Evolutionary conservation across 2,113 vertebrate species (phyloP), one percentile per base, ranked within the genome.

Genomic region (Daboia siamensis): DNA sequence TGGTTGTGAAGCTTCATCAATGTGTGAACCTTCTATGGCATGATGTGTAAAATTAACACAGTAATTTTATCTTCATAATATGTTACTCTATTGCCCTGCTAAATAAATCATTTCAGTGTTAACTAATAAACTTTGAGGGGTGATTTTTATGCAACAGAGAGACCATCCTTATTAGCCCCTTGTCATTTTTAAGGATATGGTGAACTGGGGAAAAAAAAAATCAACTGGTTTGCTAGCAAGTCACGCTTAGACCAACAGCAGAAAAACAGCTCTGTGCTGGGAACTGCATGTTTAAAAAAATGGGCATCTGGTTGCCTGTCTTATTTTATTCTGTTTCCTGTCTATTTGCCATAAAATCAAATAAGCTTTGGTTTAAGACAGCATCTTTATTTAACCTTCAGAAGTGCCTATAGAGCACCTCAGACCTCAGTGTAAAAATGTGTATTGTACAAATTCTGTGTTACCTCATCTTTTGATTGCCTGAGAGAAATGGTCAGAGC

Each of bases 211-310:
- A 1, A 92, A 93, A 33, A 33, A 39, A 52, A 0, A 55, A 87
- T 86, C 56, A 94, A 86, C 93, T 95, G 93, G 93, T 94, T 96
- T 96, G 91, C 90, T 93, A 92, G 26, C 92, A 90, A 94, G 55
- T 95, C 92, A 94, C 4, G 3, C 95, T 96, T 96, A 91, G 84
- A 92, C 92, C 95, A 93, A 96, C 96, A 93, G 94, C 85, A 93
- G 94, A 95, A 95, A 54, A 44, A n/a, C 59, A 74, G 46, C 51
- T 90, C 92, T 48, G 6, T 61, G 51, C 39, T 96, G 56, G 91
- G 93, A 59, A 64, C 89, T 90, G 24, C 55, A 51, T 89, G 24
- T 93, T 91, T n/a, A 23, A 92, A 94, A 91, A 93, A 74, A 21
- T 23, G 55, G 4, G 87, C 96, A 29, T 94, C 84, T 92, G 86